Conservation (phyloP, 1,140 invertebrate species). For the Papilio dardanus region DNA sequence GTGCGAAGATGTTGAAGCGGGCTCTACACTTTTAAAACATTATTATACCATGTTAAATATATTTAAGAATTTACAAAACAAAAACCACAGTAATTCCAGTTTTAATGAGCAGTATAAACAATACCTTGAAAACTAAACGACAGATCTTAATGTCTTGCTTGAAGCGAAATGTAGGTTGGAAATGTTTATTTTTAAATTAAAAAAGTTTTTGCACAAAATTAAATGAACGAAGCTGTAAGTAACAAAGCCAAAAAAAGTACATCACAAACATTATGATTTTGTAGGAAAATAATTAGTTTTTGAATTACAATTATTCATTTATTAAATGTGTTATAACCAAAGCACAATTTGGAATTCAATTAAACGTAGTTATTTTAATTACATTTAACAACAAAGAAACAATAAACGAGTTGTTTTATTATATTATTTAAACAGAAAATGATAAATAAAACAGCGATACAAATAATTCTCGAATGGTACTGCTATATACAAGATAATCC, state of each 20-base stretch:
- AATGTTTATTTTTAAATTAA: background rate
- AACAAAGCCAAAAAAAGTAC: too few relatives aligned
- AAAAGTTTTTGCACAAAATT: background rate
- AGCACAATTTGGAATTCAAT: background rate
- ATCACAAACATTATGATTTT: background rate
- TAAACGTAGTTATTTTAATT: background rate
- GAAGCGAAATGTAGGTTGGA: constrained; percentile 1
- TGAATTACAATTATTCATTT: background rate
- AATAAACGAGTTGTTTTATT: background rate
- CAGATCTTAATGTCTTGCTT: background rate
- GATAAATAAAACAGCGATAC: too few relatives aligned
- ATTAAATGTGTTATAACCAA: background rate
- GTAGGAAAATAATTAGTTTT: background rate
- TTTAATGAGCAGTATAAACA: constrained; percentile 9
- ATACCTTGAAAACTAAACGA: constrained; percentile 12
- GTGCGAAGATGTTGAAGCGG: too few relatives aligned
- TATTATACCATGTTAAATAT: background rate
- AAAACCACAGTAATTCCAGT: background rate
- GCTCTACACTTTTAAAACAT: too few relatives aligned
- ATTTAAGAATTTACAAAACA: background rate
- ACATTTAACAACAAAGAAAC: background rate
- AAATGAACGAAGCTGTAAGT: background rate
- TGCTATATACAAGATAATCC: too few relatives aligned
- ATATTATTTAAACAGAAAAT: background rate
- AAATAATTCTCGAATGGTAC: too few relatives aligned